These are phyloP conservation scores for Elephas maximus DNA, from an alignment of 2,113 vertebrate genomes.

Conservation along the genomic window DNA sequence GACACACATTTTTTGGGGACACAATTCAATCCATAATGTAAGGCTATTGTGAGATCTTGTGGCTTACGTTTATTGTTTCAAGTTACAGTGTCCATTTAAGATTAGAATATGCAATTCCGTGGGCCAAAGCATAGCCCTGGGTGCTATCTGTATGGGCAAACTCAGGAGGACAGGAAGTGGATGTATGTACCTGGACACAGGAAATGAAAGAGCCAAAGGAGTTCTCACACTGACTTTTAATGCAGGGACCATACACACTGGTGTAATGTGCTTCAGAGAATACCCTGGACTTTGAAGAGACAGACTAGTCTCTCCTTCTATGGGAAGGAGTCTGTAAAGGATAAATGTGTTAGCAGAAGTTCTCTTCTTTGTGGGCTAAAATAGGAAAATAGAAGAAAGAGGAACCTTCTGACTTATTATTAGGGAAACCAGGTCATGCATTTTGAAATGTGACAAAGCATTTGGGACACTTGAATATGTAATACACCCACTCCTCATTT, in stretches of 20 bases:
- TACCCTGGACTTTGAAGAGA: background rate
- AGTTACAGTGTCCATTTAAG: background rate
- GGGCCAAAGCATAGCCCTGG: background rate
- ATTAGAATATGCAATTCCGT: background rate
- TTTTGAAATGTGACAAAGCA: conserved; percentile 11
- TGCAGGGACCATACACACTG: background rate
- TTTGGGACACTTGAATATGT: background rate
- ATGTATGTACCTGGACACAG: background rate
- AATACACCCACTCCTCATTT: background rate
- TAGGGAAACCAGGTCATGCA: background rate
- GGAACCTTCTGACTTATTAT: background rate
- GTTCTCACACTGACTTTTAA: background rate
- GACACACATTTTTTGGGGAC: no score
- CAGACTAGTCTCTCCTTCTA: background rate
- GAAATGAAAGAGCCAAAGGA: background rate
- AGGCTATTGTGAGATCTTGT: background rate
- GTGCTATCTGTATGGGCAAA: background rate
- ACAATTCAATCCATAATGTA: no score
- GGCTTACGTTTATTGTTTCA: background rate
- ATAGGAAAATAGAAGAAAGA: background rate
- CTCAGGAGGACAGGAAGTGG: background rate
- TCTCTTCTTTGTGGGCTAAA: background rate
- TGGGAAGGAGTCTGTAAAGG: background rate
- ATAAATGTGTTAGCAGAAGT: background rate
- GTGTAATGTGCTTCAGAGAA: background rate